Conservation (phyloP, 2,797 vertebrate genomes). For the Cuniculus paca region DNA sequence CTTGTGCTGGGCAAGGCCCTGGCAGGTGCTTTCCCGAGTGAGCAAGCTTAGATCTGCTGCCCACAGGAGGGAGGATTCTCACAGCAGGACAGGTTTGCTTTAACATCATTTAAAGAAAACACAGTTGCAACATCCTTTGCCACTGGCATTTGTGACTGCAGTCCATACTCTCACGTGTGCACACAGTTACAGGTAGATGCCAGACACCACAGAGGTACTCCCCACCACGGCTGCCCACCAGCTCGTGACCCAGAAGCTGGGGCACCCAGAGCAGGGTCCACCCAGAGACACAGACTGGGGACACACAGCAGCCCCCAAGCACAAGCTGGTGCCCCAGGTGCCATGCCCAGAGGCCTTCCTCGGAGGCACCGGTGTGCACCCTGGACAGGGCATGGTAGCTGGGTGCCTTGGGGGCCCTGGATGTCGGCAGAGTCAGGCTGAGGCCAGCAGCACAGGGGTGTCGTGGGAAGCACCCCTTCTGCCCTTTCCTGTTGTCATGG, state of each 20-base stretch:
- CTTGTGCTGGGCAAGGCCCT: not conserved
- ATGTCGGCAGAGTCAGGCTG: not conserved
- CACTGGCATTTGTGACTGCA: not conserved
- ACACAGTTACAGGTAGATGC: not conserved
- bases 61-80: not conserved
- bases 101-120: not conserved
- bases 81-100: not conserved
- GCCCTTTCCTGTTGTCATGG: fast-evolving
- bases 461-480: fast-evolving
- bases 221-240: not conserved
- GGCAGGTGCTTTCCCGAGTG: not conserved
- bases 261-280: not conserved
- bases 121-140: not conserved
- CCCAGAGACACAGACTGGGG: not conserved
- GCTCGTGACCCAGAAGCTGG: not conserved
- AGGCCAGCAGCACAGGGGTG: not conserved
- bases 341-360: not conserved
- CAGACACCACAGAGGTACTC: not conserved
- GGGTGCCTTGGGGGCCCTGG: not conserved
- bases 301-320: too few relatives aligned
- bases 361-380: not conserved
- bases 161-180: not conserved
- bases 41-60: not conserved
- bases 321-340: not conserved
- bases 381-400: too few relatives aligned